phyloP scores from a whole-genome alignment of 2,797 vertebrate species.

The Tenualosa thibaudeaui region DNA sequence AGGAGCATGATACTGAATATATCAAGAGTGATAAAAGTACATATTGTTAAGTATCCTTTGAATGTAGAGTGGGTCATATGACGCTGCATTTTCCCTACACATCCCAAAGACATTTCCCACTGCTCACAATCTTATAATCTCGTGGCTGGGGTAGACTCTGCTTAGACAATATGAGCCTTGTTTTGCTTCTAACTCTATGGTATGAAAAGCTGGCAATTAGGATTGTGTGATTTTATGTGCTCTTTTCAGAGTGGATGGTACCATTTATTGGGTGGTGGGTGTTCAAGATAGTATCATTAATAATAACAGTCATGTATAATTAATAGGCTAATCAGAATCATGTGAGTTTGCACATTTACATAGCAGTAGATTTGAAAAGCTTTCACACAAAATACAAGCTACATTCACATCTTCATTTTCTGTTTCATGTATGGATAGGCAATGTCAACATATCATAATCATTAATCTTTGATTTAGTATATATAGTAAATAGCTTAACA shows the following conservation, averaged over 20 bases:
- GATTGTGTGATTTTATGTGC: constrained; percentile 50
- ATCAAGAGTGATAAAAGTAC: neutral
- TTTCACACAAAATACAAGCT: neutral
- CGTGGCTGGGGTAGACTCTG: constrained; percentile 38
- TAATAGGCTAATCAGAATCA: too few relatives aligned
- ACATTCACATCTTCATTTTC: neutral
- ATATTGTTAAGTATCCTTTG: neutral
- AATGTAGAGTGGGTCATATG: neutral
- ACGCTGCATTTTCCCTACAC: constrained; percentile 7
- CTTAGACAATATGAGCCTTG: constrained; percentile 61
- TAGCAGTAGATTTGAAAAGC: neutral
- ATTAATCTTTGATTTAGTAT: neutral
- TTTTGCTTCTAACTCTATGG: constrained; percentile 50
- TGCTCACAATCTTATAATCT: constrained; percentile 61
- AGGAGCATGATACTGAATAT: neutral
- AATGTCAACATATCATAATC: neutral
- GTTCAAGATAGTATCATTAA: neutral
- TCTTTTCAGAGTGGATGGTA: constrained; percentile 27
- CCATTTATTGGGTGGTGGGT: constrained; percentile 3
- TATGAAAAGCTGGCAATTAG: constrained; percentile 57
- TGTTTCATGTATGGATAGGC: too few relatives aligned
- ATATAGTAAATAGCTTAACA: too few relatives aligned
- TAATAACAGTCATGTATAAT: too few relatives aligned
- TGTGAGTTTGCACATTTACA: too few relatives aligned
- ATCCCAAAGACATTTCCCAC: constrained; percentile 51